Percentiles rank a stretch among this genome's conserved stretches.
phyloP scores from a whole-genome alignment of 92 coral and sea anemone genomes.

The Porites lobata region DNA sequence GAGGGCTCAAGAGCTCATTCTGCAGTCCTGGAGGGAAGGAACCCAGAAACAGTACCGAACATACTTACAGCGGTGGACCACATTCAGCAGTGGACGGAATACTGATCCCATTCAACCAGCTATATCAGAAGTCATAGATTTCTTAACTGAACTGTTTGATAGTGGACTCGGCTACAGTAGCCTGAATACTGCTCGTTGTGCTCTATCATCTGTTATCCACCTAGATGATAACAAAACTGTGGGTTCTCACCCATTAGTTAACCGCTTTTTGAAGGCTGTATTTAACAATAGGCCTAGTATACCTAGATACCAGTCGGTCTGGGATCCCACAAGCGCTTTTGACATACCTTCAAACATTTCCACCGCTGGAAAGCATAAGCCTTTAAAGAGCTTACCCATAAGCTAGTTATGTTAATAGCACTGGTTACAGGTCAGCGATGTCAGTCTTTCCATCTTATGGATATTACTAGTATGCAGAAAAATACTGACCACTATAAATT shows the following conservation, averaged over 20 bases:
- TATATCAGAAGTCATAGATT: conserved; percentile 17
- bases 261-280: too few species aligned
- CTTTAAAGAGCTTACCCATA: conserved; percentile 42
- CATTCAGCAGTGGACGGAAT: conserved; percentile 32
- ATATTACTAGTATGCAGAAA: conserved; percentile 19
- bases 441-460: conserved; percentile 46
- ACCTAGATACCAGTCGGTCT: conserved; percentile 7
- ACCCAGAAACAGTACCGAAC: conserved; percentile 46
- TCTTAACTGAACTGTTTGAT: too few species aligned
- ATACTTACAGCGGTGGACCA: conserved; percentile 28
- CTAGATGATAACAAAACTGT: too few species aligned
- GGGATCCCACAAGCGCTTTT: conserved; percentile 46
- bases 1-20: conserved; percentile 41
- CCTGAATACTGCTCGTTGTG: too few species aligned
- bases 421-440: conserved; percentile 52
- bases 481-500: background rate
- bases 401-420: conserved; percentile 49
- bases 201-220: too few species aligned
- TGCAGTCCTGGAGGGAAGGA: conserved; percentile 44
- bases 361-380: background rate
- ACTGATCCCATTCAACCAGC: conserved; percentile 46
- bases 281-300: too few species aligned
- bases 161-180: too few species aligned
- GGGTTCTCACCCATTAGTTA: too few species aligned
- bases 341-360: conserved; percentile 32